Evolutionary conservation across 2,888 invertebrate species (phyloP), one percentile per base, ranked within the genome.

Genomic region (Aleiodes leptofemur): DNA sequence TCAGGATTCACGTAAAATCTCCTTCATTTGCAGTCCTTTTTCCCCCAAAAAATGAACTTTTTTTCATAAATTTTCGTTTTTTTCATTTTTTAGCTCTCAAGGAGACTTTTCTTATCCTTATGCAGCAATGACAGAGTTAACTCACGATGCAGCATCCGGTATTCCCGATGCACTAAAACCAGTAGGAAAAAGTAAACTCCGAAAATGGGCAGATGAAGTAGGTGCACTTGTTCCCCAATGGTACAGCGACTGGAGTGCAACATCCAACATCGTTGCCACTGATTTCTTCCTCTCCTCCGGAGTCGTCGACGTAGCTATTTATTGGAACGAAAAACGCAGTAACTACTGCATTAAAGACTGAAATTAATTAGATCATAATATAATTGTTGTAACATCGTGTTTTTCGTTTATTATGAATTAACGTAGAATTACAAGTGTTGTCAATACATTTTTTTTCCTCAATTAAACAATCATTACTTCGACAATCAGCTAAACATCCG

Each of bases 341-440:
- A 11, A 43, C 8, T 43, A 43, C 43, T 43, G 43, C 43, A 16
- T 38, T 11, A 43, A 34, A 34, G 31, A 34, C 43, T 14, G 34
- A 43, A 23, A 64, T 64, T 23, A 48, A 64, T 43, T 64, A 7
- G 16, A 64, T 48, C 48, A 23, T 16, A 64, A 48, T 23, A 64
- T 34, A 64, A 61, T 9, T 48, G 43, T 14, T 64, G 64, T 61
- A 64, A 59, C 59, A 59, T 59, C 13, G 14, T n/a, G 43, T 43
- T 43, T 23, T 7, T 43, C 43, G 43, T 43, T 43, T 43, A 43
- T 43, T 3, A 43, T 43, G 9, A 34, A 59, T 38, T 38, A 59
- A 59, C 16, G 16, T 43, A 59, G 13, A 61, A 23, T 64, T 64
- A 16, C 64, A 64, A 48, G 64, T 64, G 64, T 43, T 64, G 64